Evolutionary conservation across 64 coral and sea anemone genomes (phyloP).

Genomic region (Cladopsammia gracilis): DNA sequence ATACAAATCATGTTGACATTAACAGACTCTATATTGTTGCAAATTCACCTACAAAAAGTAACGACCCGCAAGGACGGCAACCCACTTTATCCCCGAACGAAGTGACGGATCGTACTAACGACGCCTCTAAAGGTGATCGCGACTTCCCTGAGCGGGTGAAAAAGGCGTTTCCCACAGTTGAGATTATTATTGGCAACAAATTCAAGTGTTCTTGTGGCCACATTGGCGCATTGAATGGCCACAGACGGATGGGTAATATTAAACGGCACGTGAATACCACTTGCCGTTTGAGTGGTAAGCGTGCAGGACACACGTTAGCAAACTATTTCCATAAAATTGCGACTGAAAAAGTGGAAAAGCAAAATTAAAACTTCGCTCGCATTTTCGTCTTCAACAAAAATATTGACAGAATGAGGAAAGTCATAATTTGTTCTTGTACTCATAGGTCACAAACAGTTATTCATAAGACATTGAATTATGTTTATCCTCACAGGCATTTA

Average conservation of each 20-base stretch:
- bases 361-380: too few species aligned
- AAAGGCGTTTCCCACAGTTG: background rate
- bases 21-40: background rate
- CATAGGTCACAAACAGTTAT: too few species aligned
- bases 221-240: background rate
- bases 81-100: too few species aligned
- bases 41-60: too few species aligned
- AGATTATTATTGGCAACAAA: background rate
- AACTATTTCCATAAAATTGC: background rate
- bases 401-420: too few species aligned
- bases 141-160: background rate
- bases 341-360: too few species aligned
- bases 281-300: background rate
- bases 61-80: too few species aligned
- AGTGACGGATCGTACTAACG: too few species aligned
- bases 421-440: too few species aligned
- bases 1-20: background rate
- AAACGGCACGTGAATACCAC: slow-evolving; percentile 9
- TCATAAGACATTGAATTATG: too few species aligned
- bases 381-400: too few species aligned
- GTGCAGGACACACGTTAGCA: background rate
- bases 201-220: background rate
- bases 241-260: slow-evolving; percentile 16
- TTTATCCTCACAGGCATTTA: too few species aligned
- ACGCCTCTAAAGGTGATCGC: background rate